Conservation (phyloP, 2,888 invertebrate genomes). For the Philereme transversata region DNA sequence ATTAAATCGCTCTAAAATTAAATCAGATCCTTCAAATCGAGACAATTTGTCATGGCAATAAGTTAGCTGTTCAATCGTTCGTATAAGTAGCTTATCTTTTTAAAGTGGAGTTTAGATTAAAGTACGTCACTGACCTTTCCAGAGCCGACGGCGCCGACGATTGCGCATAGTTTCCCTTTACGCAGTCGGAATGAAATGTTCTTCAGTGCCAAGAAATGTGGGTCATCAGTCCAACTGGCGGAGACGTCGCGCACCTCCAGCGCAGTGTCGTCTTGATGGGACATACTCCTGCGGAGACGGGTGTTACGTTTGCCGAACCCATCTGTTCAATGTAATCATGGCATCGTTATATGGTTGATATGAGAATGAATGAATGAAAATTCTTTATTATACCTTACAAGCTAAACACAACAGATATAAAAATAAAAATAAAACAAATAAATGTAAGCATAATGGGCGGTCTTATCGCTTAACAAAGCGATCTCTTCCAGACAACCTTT, state of each 20-base stretch:
- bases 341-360: background rate
- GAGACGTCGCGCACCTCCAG: conserved; percentile 66
- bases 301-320: conserved; percentile 30
- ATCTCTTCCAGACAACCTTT: no score
- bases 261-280: conserved; percentile 61
- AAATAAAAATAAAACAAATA: no score
- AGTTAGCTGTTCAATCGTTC: conserved; percentile 2
- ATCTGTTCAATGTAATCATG: conserved; percentile 12
- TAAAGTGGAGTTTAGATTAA: conserved; percentile 14
- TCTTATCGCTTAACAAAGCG: no score
- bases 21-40: background rate
- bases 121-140: conserved; percentile 83
- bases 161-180: conserved; percentile 85
- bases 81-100: conserved; percentile 10
- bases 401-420: no score
- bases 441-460: no score
- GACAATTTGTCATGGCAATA: background rate
- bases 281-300: conserved; percentile 56
- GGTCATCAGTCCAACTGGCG: conserved; percentile 81
- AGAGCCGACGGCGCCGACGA: conserved; percentile 90
- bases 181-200: conserved; percentile 79
- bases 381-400: no score
- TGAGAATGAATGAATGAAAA: no score
- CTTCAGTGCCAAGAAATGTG: conserved; percentile 80
- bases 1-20: no score